phyloP scores from a whole-genome alignment of 35 echinoderm and acorn worm genomes.

The Eucidaris tribuloides region DNA sequence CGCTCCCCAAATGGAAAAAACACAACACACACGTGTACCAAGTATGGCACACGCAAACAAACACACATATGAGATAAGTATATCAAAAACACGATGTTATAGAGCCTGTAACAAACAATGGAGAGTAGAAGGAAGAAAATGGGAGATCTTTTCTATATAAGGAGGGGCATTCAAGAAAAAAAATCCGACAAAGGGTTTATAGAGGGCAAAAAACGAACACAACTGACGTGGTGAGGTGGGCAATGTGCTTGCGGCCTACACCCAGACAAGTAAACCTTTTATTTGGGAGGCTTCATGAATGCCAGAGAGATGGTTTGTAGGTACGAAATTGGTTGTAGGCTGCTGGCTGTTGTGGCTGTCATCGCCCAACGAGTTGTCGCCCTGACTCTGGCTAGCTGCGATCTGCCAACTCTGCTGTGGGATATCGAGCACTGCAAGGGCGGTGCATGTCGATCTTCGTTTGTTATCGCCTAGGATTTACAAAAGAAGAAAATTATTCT shows the following conservation, averaged over 20 bases:
- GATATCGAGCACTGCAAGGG: not conserved
- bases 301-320: not conserved
- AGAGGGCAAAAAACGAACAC: not conserved
- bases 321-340: not conserved
- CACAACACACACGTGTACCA: too few relatives aligned
- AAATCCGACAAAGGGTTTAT: not conserved
- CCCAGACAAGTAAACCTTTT: too few relatives aligned
- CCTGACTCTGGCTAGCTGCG: not conserved
- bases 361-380: not conserved
- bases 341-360: not conserved
- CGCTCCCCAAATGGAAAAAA: too few relatives aligned
- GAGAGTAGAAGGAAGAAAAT: too few relatives aligned
- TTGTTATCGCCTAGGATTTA: not conserved
- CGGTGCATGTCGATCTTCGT: not conserved
- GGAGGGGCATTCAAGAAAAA: not conserved
- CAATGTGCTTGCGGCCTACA: too few relatives aligned
- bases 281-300: not conserved
- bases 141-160: not conserved
- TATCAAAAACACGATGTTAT: too few relatives aligned
- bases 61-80: too few relatives aligned
- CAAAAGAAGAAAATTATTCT: not conserved
- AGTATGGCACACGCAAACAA: too few relatives aligned
- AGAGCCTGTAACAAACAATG: too few relatives aligned
- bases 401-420: constrained; percentile 14
- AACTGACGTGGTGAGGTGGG: not conserved